Base-by-base conservation (phyloP, 2,797 vertebrate genomes). In the Schizothorax lantsangensis region DNA sequence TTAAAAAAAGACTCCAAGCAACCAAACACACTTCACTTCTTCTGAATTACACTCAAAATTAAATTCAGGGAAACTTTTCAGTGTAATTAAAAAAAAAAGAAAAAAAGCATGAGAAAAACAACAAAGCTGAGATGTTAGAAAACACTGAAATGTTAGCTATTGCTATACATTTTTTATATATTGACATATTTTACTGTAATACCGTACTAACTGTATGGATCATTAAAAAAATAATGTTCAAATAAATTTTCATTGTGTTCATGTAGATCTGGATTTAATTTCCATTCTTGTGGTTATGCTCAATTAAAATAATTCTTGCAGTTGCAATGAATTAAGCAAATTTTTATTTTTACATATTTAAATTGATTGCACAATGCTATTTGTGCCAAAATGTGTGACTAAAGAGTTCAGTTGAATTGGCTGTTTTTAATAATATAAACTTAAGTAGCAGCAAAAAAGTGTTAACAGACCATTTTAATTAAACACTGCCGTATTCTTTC, bases 1-100 rank as follows among this genome's bases (percentile, higher is more conserved):
- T 77, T 75, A 52, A 54, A 77, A 54, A 36, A 52, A 33, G 11
- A 77, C 49, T 54, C 19, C 30, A 77, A 36, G 49, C 49, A 77
- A 38, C 74, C 33, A 69, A 54, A 77, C 33, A 26, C 71, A 36
- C 17, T 52, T 12, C 2, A 75, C 26, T 68, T 68, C 66, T 69
- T 69, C 33, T 38, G 33, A 69, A 12, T 75, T 33, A 30, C 73
- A 19, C 17, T 33, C 17, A 30, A 74, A 74, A 74, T 30, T 17
- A 9, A 74, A 10, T 49, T 47, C n/a, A 74, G 72, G 6, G 4
- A 47, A 52, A 12, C 47, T 6, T 52, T 75, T 21, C 17, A 77
- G 10, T 23, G 47, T 5, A 77, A 47, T 77, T 73, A 15, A 72
- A 14, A n/a, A 43, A 40, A 17, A 38, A 38, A 38, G n/a, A 23